These are phyloP conservation scores for Noctilio leporinus DNA, from an alignment of 2,113 vertebrate species.

Conservation along the genomic window DNA sequence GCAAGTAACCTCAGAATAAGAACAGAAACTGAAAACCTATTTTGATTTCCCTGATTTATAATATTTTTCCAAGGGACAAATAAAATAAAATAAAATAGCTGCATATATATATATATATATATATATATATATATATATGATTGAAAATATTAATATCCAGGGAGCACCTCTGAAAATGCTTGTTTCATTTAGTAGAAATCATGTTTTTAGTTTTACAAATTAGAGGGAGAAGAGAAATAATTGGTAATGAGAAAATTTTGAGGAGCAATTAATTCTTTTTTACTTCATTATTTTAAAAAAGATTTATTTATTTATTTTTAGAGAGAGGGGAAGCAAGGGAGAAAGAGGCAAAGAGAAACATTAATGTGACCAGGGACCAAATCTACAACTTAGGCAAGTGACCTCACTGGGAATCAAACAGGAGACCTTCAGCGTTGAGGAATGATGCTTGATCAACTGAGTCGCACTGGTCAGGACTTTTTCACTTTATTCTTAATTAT, in stretches of 20 bases:
- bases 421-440: too few species aligned
- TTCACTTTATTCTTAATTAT: not conserved
- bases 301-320: too few species aligned
- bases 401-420: too few species aligned
- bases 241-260: not conserved
- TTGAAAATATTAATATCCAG: not conserved
- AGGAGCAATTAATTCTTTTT: not conserved
- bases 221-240: not conserved
- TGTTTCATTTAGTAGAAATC: not conserved
- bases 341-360: too few species aligned
- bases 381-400: too few species aligned
- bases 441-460: too few species aligned
- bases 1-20: constrained; percentile 25
- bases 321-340: too few species aligned
- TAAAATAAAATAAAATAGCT: not conserved
- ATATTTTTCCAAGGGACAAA: not conserved
- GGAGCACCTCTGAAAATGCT: not conserved
- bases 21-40: constrained; percentile 48
- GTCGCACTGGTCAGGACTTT: not conserved
- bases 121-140: not conserved
- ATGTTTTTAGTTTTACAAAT: not conserved
- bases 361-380: too few species aligned
- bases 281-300: not conserved
- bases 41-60: constrained; percentile 24
- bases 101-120: not conserved